phyloP scores from a whole-genome alignment of 1,140 invertebrate genomes.

The Myzus persicae region DNA sequence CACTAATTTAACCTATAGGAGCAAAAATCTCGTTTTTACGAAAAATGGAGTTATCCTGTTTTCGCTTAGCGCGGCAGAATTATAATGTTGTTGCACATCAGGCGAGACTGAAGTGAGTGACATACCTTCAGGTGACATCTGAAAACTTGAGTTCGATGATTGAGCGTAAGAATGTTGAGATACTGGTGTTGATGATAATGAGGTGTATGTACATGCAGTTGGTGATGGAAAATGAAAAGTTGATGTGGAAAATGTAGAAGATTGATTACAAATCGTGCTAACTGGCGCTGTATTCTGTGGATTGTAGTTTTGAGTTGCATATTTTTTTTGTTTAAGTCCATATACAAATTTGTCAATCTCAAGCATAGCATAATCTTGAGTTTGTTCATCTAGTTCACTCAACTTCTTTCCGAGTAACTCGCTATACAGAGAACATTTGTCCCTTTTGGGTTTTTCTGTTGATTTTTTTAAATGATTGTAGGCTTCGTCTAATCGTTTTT shows the following conservation, averaged over 20 bases:
- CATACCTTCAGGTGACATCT: conserved; percentile 10
- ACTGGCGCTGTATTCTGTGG: background rate
- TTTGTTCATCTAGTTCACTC: conserved; percentile 27
- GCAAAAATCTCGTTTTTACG: too few relatives aligned
- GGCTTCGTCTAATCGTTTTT: background rate
- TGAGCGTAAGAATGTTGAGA: conserved; percentile 18
- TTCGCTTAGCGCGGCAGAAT: too few relatives aligned
- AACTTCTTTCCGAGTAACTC: background rate
- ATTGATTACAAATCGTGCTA: background rate
- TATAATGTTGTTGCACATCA: background rate
- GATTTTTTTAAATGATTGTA: background rate
- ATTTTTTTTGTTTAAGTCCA: background rate
- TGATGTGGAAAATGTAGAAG: too few relatives aligned
- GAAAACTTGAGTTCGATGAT: background rate
- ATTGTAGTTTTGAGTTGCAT: background rate
- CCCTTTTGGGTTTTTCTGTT: background rate
- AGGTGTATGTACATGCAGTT: background rate
- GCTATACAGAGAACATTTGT: conserved; percentile 14
- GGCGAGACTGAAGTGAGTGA: background rate
- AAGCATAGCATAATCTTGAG: background rate
- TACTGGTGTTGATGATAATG: background rate
- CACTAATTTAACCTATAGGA: too few relatives aligned
- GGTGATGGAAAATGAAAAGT: too few relatives aligned
- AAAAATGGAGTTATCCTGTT: too few relatives aligned
- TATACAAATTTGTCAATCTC: background rate